phyloP scores from a whole-genome alignment of 2,888 invertebrate genomes.

The Auanema freiburgensis region DNA sequence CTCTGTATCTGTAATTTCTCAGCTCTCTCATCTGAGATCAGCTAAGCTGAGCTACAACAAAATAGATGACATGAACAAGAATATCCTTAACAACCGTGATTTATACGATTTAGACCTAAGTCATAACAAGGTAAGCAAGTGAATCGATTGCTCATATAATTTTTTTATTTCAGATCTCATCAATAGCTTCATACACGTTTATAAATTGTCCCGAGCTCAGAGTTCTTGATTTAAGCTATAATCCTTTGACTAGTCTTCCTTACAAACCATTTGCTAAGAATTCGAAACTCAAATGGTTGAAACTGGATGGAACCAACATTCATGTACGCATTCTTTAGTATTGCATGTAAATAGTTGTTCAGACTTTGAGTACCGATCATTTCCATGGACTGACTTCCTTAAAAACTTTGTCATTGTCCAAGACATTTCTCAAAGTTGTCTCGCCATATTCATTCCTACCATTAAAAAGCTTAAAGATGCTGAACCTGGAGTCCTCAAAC shows the following conservation, averaged over 20 bases:
- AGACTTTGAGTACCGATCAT: conserved; percentile 41
- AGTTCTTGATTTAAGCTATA: conserved; percentile 48
- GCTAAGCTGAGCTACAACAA: conserved; percentile 43
- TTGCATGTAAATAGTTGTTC: too few species aligned
- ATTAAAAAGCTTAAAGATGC: conserved; percentile 38
- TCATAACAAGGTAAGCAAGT: conserved; percentile 41
- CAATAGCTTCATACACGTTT: conserved; percentile 50
- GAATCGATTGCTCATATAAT: not conserved
- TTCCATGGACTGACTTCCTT: conserved; percentile 44
- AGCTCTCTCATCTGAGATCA: conserved; percentile 33
- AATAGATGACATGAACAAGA: conserved; percentile 39
- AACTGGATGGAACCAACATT: conserved; percentile 43
- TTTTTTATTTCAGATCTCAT: conserved; percentile 40
- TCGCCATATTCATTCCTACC: conserved; percentile 53
- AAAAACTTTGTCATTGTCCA: conserved; percentile 42
- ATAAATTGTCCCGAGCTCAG: conserved; percentile 42
- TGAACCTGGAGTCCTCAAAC: conserved; percentile 52
- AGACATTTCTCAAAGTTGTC: conserved; percentile 42
- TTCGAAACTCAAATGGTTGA: conserved; percentile 45
- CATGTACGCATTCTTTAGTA: too few species aligned
- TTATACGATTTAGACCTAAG: conserved; percentile 49
- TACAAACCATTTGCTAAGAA: conserved; percentile 46
- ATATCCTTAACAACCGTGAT: conserved; percentile 32
- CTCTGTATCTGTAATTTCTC: conserved; percentile 39
- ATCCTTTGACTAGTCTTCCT: conserved; percentile 46